A percentile compares a stretch with the other conserved stretches of the same genome.
phyloP scores from a whole-genome alignment of 2,888 invertebrate genomes.

The Melinopterus prodromus region DNA sequence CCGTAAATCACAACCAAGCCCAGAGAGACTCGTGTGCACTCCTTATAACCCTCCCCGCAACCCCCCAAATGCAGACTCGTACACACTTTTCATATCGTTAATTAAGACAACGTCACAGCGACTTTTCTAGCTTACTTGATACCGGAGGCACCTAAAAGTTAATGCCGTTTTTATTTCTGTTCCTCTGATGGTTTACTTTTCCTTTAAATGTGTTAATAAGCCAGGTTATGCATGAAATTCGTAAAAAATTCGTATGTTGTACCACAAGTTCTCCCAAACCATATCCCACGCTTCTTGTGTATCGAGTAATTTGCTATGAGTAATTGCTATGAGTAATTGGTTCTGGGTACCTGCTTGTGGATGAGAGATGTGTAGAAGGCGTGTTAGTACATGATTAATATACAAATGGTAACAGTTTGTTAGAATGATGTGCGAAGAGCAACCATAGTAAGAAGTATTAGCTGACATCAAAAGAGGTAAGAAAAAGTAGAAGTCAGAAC shows the following conservation, averaged over 20 bases:
- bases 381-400: not conserved
- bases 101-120: too few relatives aligned
- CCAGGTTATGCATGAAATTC: not conserved
- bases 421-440: not conserved
- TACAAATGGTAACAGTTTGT: not conserved
- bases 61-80: too few relatives aligned
- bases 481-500: conserved; percentile 7
- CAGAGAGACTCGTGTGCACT: not conserved
- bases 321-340: not conserved
- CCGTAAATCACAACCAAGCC: not conserved
- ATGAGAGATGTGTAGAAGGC: not conserved
- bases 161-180: too few relatives aligned
- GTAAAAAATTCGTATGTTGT: not conserved
- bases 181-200: too few relatives aligned
- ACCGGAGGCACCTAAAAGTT: too few relatives aligned
- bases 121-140: too few relatives aligned
- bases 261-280: not conserved
- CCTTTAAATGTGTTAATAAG: too few relatives aligned
- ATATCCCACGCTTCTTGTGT: not conserved
- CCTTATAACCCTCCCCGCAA: not conserved
- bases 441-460: not conserved
- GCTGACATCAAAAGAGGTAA: conserved; percentile 10
- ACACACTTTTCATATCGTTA: too few relatives aligned
- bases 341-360: not conserved
- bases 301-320: too few relatives aligned